Base-by-base conservation (phyloP, 2,113 vertebrate genomes). In the Gobio gobio region DNA sequence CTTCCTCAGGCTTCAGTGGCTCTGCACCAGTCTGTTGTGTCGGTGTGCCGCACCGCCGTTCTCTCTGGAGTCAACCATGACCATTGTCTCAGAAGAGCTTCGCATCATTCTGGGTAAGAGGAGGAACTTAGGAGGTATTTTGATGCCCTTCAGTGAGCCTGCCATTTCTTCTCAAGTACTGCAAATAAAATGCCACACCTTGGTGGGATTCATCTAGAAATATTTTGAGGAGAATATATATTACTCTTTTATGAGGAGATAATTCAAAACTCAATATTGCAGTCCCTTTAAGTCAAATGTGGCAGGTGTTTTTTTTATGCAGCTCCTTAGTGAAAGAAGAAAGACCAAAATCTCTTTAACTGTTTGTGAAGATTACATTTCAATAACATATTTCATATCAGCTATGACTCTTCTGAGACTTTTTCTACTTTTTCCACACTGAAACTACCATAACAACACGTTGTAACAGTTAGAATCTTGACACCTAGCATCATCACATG, bases 101-200 rank as follows among this genome's bases (percentile, higher is more conserved):
- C 49, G 26, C 59, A 13, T 40, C 29, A 40, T 79, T 82, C 61
- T 78, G 83, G 36, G 64, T 77, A 79, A 73, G n/a, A 45, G 61
- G 40, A 26, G 58, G 6, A 26, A 66, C 26, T 16, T 51, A 63
- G 47, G 76, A 74, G 58, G 47, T 87, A 76, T 81, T 86, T 87
- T 58, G 73, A 75, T 87, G 85, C 47, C 79, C 86, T 87, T 80
- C 76, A 54, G 49, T 87, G 86, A 83, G 78, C 73, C 83, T 86
- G 43, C 79, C 47, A 56, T 86, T 83, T 76, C 64, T 86, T 72
- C 47, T 70, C 72, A 61, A 75, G 51, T 24, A 45, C 70, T 82
- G 24, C 40, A 47, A 74, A 82, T 81, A 58, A 85, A 87, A 87
- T 82, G 72, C 33, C 85, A 84, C n/a, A 85, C 82, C 77, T 72